Evolutionary conservation across 1,140 invertebrate species (phyloP).

Genomic region (Chrysoperla carnea): DNA sequence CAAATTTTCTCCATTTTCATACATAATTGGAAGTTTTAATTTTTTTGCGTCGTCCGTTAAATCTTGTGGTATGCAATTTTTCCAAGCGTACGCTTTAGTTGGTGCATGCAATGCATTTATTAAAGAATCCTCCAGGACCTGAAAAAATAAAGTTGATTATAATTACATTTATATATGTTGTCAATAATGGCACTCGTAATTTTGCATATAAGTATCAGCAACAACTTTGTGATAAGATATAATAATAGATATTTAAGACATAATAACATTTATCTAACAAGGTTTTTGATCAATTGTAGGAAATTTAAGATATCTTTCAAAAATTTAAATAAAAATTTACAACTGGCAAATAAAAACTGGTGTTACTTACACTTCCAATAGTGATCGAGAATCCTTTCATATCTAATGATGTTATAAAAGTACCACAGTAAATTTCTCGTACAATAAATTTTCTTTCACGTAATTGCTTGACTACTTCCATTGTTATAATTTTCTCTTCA

Average conservation of each 20-base stretch:
- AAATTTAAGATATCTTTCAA: no score
- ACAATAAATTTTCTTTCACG: conserved; percentile 22
- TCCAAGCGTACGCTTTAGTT: conserved; percentile 24
- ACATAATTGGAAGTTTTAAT: no score
- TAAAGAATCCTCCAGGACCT: conserved; percentile 16
- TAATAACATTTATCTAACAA: no score
- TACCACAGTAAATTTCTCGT: conserved; percentile 32
- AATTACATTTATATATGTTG: no score
- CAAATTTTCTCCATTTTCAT: conserved; percentile 1
- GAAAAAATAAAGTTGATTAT: no score
- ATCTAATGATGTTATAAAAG: conserved; percentile 41
- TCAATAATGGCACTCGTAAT: no score
- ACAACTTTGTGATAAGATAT: no score
- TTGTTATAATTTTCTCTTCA: conserved; percentile 39
- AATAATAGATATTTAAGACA: no score
- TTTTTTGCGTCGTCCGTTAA: conserved; percentile 2
- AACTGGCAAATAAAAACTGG: no score
- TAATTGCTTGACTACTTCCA: conserved; percentile 31
- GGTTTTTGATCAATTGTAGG: no score
- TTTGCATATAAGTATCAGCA: no score
- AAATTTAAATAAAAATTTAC: no score
- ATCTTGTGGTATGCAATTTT: conserved; percentile 5
- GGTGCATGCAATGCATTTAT: conserved; percentile 19
- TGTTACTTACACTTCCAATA: conserved; percentile 27
- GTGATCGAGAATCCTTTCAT: conserved; percentile 43